phyloP scores from a whole-genome alignment of 1,140 invertebrate genomes.

The Bursaphelenchus mucronatus region DNA sequence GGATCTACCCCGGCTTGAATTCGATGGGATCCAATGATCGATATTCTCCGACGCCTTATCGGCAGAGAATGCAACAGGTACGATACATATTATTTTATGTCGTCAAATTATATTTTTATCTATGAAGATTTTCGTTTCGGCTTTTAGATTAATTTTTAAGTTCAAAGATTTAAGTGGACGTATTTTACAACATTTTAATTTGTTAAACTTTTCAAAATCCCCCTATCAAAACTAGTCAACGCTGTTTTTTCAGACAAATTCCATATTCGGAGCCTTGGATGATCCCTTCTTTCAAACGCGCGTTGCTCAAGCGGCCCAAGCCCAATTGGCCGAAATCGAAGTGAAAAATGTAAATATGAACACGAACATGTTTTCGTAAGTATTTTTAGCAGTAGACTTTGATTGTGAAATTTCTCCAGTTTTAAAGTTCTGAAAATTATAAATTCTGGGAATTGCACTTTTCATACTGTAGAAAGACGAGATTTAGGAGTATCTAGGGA shows the following conservation, averaged over 20 bases:
- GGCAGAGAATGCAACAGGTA: constrained; percentile 28
- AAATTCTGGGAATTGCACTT: too few species aligned
- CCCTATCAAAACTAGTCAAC: background rate
- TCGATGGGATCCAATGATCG: constrained; percentile 12
- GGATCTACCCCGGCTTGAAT: constrained; percentile 26
- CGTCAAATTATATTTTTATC: background rate
- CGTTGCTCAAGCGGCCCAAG: constrained; percentile 46
- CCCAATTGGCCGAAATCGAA: constrained; percentile 50
- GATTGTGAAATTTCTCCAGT: too few species aligned
- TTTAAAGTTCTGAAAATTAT: too few species aligned
- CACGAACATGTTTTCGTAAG: constrained; percentile 52
- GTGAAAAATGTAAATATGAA: constrained; percentile 53
- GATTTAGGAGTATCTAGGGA: too few species aligned
- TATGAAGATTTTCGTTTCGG: too few species aligned
- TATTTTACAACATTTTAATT: too few species aligned
- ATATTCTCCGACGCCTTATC: constrained; percentile 26
- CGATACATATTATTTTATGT: constrained; percentile 1
- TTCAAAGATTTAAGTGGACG: too few species aligned
- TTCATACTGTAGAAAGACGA: too few species aligned
- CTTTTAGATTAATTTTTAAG: too few species aligned
- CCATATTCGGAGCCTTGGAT: constrained; percentile 52
- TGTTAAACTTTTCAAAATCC: too few species aligned
- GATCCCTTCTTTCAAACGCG: constrained; percentile 48
- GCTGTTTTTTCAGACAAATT: constrained; percentile 42
- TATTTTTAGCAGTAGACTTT: constrained; percentile 3